Percentiles rank a stretch among this genome's conserved stretches.
These are phyloP conservation scores for Drosophila repleta DNA, from an alignment of 1,140 invertebrate genomes.

Conservation along the genomic window DNA sequence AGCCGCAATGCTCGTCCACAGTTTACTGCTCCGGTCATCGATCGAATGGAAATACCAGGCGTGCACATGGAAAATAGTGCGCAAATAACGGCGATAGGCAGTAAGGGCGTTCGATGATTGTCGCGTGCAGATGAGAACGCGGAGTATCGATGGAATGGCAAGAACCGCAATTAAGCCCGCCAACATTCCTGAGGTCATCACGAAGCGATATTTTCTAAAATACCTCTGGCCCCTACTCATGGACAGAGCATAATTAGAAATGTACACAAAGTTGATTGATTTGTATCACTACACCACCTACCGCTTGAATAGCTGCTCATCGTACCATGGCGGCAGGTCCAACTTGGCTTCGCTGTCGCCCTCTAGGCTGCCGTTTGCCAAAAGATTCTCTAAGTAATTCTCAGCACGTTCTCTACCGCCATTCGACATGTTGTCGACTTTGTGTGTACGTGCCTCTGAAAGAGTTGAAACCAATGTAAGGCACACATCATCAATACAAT, in stretches of 20 bases:
- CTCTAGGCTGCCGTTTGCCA: conserved; percentile 66
- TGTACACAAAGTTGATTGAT: not conserved
- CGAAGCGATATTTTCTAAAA: conserved; percentile 86
- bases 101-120: conserved; percentile 87
- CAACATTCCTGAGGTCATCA: conserved; percentile 86
- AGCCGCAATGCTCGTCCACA: conserved; percentile 88
- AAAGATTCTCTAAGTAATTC: conserved; percentile 65
- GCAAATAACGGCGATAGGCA: conserved; percentile 91
- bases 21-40: conserved; percentile 52
- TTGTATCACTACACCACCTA: conserved; percentile 63
- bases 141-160: conserved; percentile 87
- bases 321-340: conserved; percentile 85
- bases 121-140: conserved; percentile 87
- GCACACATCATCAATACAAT: conserved; percentile 3
- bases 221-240: conserved; percentile 87
- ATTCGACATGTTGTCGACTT: conserved; percentile 27
- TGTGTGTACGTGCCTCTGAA: conserved; percentile 49
- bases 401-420: conserved; percentile 20
- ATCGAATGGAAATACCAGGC: conserved; percentile 89
- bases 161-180: conserved; percentile 87
- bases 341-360: conserved; percentile 69
- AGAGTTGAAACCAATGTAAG: conserved; percentile 25
- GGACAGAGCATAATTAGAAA: not conserved
- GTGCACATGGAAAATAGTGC: conserved; percentile 88
- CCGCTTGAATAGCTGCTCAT: conserved; percentile 86